phyloP scores from a whole-genome alignment of 2,113 vertebrate species.

The Onychorhynchus coronatus region DNA sequence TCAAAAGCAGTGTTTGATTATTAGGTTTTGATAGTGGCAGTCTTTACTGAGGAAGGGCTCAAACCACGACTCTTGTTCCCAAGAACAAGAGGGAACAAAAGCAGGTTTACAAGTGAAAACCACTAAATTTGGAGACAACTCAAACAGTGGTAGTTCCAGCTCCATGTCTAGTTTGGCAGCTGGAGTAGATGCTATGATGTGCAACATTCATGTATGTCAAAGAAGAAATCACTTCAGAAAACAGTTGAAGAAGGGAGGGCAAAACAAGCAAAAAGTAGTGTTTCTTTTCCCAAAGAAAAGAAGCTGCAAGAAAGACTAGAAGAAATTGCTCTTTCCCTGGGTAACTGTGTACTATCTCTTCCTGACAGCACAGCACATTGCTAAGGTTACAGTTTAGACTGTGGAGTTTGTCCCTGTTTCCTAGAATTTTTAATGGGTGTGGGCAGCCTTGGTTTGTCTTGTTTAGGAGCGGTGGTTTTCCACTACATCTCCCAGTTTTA shows the following conservation, averaged over 20 bases:
- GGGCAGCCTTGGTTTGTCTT: neutral
- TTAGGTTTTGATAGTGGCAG: neutral
- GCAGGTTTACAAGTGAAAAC: neutral
- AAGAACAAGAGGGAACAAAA: fast-evolving
- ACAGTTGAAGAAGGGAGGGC: neutral
- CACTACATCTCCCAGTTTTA: neutral
- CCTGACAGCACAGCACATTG: neutral
- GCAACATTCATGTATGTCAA: neutral
- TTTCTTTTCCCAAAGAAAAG: neutral
- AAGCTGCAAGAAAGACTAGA: neutral
- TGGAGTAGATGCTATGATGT: too few relatives aligned
- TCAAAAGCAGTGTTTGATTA: neutral
- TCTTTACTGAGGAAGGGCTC: neutral
- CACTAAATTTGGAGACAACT: neutral
- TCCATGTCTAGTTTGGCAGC: neutral
- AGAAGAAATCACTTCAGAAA: neutral
- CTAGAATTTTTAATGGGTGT: neutral
- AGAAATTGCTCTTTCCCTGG: neutral
- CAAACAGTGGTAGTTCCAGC: neutral
- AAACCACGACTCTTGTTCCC: neutral
- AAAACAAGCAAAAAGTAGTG: neutral
- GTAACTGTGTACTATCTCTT: neutral
- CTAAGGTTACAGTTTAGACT: neutral
- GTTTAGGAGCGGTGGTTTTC: conserved; percentile 20
- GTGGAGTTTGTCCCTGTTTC: neutral